phyloP scores from a whole-genome alignment of 2,113 vertebrate genomes.

The Microcebus griseorufus region DNA sequence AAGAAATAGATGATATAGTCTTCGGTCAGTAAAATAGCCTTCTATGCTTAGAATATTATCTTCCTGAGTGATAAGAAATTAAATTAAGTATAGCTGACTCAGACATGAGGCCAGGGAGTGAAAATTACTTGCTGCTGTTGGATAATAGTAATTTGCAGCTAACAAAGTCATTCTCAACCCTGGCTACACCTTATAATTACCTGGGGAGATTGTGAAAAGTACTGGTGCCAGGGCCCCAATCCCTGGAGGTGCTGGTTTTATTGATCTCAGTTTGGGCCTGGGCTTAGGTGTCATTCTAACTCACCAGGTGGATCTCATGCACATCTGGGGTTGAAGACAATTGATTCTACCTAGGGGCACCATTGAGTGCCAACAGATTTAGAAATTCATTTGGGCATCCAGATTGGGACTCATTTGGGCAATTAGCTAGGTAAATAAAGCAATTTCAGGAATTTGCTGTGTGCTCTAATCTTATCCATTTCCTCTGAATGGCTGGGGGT shows the following conservation, averaged over 20 bases:
- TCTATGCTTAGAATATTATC: background rate
- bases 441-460: background rate
- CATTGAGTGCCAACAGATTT: background rate
- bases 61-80: background rate
- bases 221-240: background rate
- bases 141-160: background rate
- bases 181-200: background rate
- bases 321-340: background rate
- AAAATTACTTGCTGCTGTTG: background rate
- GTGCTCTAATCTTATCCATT: background rate
- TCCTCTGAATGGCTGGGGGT: background rate
- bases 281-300: background rate
- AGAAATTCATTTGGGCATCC: background rate
- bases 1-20: background rate
- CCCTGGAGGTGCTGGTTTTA: background rate
- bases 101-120: background rate
- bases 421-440: background rate
- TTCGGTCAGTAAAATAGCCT: background rate
- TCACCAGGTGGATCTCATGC: background rate
- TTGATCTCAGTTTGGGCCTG: background rate
- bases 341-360: background rate
- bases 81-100: background rate
- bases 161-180: conserved; percentile 19
- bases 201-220: background rate
- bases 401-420: background rate